Base-by-base conservation (phyloP, 2,113 vertebrate genomes). In the Echinops telfairi region DNA sequence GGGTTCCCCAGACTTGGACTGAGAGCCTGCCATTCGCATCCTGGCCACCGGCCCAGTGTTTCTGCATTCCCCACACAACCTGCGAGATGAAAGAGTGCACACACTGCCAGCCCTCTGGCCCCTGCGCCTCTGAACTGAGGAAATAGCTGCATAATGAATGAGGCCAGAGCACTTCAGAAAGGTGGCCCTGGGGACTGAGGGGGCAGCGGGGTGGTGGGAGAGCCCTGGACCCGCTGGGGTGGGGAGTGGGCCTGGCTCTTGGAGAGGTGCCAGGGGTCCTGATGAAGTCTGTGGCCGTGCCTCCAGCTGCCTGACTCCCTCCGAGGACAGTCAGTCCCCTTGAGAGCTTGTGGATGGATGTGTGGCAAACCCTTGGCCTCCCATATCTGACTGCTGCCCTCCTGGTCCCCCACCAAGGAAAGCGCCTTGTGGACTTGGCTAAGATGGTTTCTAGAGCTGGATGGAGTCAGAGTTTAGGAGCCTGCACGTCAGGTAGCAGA, bases 131-230 rank as follows among this genome's bases (percentile, higher is more conserved):
- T 57, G 88, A 90, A 83, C 87, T 86, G 90, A 94, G 77, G 87
- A 86, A 96, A 40, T 40, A 79, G 75, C 78, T 96, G 96, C 96
- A 95, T 97, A 94, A 96, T 92, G 91, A 92, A 94, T 95, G 96
- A 93, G 77, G 60, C 80, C 36, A 9, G 86, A 82, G 70, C 14
- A 86, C 95, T 95, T 95, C 89, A 93, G 95, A 95, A 95, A 89
- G 71, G 94, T 86, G 79, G 84, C 88, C 36, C 81, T 29, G n/a
- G 94, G 92, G 94, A 87, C 20, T 25, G 33, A 12, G 53, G 1
- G 3, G 47, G 47, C 9, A 53, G 47, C 10, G 6, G 6, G 70
- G 93, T 25, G 62, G 80, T 64, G 5, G 47, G 83, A 64, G 82
- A 38, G 62, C 62, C 31, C 29, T 5, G 68, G 84, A 68, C 43